A percentile compares a stretch with the other conserved stretches of the same genome.
Conservation (phyloP, 2,888 invertebrate genomes). For the Hypomecis atomaria region DNA sequence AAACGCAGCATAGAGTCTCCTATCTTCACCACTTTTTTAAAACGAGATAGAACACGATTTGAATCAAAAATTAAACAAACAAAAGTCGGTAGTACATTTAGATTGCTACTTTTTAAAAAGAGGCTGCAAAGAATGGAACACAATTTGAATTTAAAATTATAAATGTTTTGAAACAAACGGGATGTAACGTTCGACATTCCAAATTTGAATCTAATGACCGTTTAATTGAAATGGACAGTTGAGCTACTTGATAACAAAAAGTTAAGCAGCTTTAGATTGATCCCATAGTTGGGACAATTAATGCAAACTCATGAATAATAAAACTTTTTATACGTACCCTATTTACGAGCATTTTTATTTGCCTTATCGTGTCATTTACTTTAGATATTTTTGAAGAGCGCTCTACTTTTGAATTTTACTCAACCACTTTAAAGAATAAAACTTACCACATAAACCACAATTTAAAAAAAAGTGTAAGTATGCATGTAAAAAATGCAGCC, state of each 20-base stretch:
- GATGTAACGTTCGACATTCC: conserved; percentile 55
- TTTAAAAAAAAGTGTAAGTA: no score
- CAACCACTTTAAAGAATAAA: no score
- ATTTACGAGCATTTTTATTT: no score
- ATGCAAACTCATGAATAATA: conserved; percentile 12
- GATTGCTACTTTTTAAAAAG: neutral
- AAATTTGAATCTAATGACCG: conserved; percentile 49
- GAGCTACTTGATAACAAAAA: conserved; percentile 55
- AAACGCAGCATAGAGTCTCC: conserved; percentile 18
- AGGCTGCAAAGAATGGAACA: neutral
- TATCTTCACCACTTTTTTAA: conserved; percentile 5
- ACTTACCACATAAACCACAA: no score
- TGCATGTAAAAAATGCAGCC: no score
- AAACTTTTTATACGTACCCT: neutral
- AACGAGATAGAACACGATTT: conserved; percentile 2
- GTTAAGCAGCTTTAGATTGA: conserved; percentile 29
- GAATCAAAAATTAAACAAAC: conserved; percentile 19
- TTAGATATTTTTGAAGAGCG: no score
- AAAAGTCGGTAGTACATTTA: neutral
- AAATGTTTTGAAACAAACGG: conserved; percentile 45
- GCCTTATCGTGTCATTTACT: no score
- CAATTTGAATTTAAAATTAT: conserved; percentile 7
- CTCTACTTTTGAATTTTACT: no score
- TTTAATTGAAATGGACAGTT: conserved; percentile 59
- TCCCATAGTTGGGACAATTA: conserved; percentile 12